A percentile compares a stretch with the other conserved stretches of the same genome.
phyloP scores from a whole-genome alignment of 2,113 vertebrate species.

The Motacilla alba region DNA sequence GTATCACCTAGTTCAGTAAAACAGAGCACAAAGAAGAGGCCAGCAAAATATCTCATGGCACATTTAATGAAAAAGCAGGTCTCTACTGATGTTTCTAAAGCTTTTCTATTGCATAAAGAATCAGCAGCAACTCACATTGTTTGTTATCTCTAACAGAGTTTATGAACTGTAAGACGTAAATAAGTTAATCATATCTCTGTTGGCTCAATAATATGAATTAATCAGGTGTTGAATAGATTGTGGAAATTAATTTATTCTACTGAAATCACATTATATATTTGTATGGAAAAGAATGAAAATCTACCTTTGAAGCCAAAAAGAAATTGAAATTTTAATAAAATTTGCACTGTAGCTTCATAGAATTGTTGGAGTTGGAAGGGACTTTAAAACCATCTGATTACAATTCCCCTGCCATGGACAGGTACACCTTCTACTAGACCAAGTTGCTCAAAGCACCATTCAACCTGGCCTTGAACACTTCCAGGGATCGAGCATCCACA shows the following conservation, averaged over 20 bases:
- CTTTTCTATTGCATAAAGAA: neutral
- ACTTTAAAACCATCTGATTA: neutral
- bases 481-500: neutral
- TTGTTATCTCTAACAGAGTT: neutral
- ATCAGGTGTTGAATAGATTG: neutral
- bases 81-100: slow-evolving; percentile 21
- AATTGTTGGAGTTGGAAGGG: neutral
- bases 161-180: neutral
- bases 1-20: neutral
- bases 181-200: neutral
- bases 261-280: neutral
- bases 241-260: neutral
- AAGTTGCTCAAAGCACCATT: neutral
- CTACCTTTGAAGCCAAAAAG: neutral
- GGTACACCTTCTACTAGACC: neutral
- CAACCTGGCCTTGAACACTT: neutral
- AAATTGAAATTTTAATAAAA: neutral
- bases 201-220: slow-evolving; percentile 20
- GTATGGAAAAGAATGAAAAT: neutral
- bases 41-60: neutral
- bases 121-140: neutral
- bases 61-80: slow-evolving; percentile 48
- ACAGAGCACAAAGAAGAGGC: neutral
- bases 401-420: too few relatives aligned
- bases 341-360: neutral